Evolutionary conservation across 2,113 vertebrate species (phyloP), one percentile per base, ranked within the genome.

Genomic region (Xiphias gladius): DNA sequence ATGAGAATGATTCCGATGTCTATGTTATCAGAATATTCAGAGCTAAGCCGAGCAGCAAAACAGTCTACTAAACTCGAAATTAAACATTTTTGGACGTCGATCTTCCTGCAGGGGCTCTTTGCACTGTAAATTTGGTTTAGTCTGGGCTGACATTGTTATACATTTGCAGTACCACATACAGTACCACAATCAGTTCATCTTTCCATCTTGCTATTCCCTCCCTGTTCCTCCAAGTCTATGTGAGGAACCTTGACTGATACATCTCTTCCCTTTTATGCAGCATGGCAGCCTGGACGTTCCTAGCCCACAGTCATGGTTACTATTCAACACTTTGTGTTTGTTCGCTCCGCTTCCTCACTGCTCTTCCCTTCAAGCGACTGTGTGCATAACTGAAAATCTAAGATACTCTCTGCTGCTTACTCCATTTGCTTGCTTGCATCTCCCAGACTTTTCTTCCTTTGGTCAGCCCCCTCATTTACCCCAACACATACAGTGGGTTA

Each of bases 301-400:
- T 73, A 48, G 70, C 82, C 79, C 88, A 92, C 90, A 87, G 94
- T 94, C 94, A 94, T 94, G 94, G 94, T 92, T 93, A 95, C 94
- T 93, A 94, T 94, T 94, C 93, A 94, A 66, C 73, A 85, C 84
- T 84, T 75, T 74, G 71, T 87, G 88, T 94, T 95, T 94, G 92
- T 93, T 86, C 77, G 8, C 54, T 86, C 79, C 84, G 88, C 86
- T 92, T 92, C 87, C 88, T 92, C 80, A 69, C 86, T 69, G 86
- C 76, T 85, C 75, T 74, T 82, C 84, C 48, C 86, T 86, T 83
- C 63, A 50, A 78, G 35, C 71, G 74, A 90, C 66, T 90, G 88
- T 89, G 81, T 90, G 84, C 85, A 89, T 87, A 88, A 88, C 74
- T 66, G 52, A 90, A 79, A 43, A 59, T 72, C 84, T 79, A 71